Base-by-base conservation (phyloP, 2,797 vertebrate genomes). In the Phaenicophaeus curvirostris region DNA sequence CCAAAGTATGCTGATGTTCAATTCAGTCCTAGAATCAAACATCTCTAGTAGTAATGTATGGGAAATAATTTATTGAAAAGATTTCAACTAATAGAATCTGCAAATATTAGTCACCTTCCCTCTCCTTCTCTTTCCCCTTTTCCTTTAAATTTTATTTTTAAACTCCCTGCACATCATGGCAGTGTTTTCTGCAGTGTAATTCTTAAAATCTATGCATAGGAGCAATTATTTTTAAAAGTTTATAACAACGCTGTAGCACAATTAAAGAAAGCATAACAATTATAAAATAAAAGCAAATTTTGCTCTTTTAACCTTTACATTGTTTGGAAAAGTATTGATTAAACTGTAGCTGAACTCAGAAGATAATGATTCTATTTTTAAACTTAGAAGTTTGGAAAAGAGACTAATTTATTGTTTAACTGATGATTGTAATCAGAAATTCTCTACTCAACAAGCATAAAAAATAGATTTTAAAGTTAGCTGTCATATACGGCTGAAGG, bases 301-400 rank as follows among this genome's bases (percentile, higher is more conserved):
- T 97, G 97, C 97, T 94, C 87, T 93, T 97, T 93, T 90, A 97
- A 96, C 97, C 97, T 93, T 95, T 93, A 95, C 96, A 79, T 91
- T 74, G 91, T 90, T 97, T 93, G 74, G 96, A 95, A 96, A 96
- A 97, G 97, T 96, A 97, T 97, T 95, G 95, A 92, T 57, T 93
- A 96, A 97, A 95, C 90, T 93, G 94, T 65, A 96, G 95, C 97
- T 98, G 97, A 96, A 76, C 87, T 87, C 79, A 61, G 92, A 94
- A 74, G 84, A 95, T 57, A 95, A 57, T 85, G 83, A 73, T 62
- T 88, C 76, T 79, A 30, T 42, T 88, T 95, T 95, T 95, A 96
- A 95, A 95, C 74, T 90, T 27, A 50, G 44, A 51, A 44, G 68
- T 71, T n/a, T 73, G 18, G 35, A 66, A 83, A 91, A 94, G 42